These are phyloP conservation scores for Scylla paramamosain DNA, from an alignment of 1,140 invertebrate species.

Conservation along the genomic window DNA sequence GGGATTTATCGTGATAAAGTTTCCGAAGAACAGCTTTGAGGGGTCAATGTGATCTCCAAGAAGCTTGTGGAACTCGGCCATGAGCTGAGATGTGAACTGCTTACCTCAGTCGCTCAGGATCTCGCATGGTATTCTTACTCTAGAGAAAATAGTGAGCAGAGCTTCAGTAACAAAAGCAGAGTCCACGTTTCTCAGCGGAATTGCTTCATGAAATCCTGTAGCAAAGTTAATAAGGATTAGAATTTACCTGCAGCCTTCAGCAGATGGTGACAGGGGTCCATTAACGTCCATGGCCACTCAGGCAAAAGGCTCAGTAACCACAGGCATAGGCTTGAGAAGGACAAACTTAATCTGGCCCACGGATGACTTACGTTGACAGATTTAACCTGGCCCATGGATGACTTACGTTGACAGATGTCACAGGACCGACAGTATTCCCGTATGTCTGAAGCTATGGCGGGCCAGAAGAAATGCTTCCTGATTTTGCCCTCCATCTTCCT, in stretches of 20 bases:
- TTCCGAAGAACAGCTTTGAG: too few relatives aligned
- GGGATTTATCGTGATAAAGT: too few relatives aligned
- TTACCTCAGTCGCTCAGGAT: neutral
- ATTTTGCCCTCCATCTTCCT: neutral
- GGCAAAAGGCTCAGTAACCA: neutral
- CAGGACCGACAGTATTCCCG: neutral
- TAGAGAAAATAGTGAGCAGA: neutral
- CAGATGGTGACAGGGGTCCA: neutral
- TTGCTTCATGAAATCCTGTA: slow-evolving; percentile 28
- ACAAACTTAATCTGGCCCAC: neutral
- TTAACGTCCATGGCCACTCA: neutral
- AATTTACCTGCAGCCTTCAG: slow-evolving; percentile 6
- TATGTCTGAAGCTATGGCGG: neutral
- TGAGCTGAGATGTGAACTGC: neutral
- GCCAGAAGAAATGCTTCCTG: slow-evolving; percentile 1
- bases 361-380: too few relatives aligned
- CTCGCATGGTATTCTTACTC: neutral
- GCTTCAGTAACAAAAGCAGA: slow-evolving; percentile 25
- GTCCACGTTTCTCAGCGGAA: neutral
- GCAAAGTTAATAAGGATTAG: slow-evolving; percentile 25
- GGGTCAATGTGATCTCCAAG: too few relatives aligned
- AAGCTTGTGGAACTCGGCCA: neutral
- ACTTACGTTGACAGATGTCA: slow-evolving; percentile 27
- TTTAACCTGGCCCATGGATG: too few relatives aligned
- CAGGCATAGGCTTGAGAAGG: neutral